Evolutionary conservation across 2,888 invertebrate genomes (phyloP).

Genomic region (Anodontia alba): DNA sequence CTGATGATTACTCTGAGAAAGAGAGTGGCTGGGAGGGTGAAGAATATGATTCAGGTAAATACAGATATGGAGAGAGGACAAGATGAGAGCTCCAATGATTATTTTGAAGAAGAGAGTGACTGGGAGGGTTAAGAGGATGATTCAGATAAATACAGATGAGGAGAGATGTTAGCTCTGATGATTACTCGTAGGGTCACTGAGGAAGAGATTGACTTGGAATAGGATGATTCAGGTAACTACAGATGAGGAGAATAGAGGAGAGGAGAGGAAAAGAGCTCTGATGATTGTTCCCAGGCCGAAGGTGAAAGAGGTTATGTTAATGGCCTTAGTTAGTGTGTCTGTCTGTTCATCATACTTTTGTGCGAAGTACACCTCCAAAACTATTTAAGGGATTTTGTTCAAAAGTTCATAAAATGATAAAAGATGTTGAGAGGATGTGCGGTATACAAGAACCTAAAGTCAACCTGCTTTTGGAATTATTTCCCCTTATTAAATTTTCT

Average conservation of each 20-base stretch:
- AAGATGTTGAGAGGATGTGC: too few relatives aligned
- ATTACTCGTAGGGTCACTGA: conserved; percentile 25
- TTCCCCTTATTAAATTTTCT: too few relatives aligned
- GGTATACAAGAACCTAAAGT: too few relatives aligned
- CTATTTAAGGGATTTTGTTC: too few relatives aligned
- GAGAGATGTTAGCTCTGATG: conserved; percentile 62
- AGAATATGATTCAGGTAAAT: not conserved
- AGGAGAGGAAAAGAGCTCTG: too few relatives aligned
- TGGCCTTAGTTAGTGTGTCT: too few relatives aligned
- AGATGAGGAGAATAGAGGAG: not conserved
- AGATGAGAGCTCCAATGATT: conserved; percentile 50
- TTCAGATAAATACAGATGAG: conserved; percentile 65
- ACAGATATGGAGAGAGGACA: conserved; percentile 50
- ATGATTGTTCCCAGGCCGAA: too few relatives aligned
- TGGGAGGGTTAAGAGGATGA: conserved; percentile 79
- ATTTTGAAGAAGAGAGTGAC: conserved; percentile 69
- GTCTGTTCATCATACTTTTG: too few relatives aligned
- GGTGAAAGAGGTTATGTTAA: too few relatives aligned
- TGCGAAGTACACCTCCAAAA: too few relatives aligned
- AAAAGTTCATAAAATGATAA: too few relatives aligned
- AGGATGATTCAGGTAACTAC: conserved; percentile 35
- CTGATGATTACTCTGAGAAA: conserved; percentile 55
- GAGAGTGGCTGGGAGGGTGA: conserved; percentile 76
- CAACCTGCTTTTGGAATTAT: too few relatives aligned
- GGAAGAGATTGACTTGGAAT: conserved; percentile 37